Base-by-base conservation (phyloP, 2,113 vertebrate genomes). In the Notechis scutatus region DNA sequence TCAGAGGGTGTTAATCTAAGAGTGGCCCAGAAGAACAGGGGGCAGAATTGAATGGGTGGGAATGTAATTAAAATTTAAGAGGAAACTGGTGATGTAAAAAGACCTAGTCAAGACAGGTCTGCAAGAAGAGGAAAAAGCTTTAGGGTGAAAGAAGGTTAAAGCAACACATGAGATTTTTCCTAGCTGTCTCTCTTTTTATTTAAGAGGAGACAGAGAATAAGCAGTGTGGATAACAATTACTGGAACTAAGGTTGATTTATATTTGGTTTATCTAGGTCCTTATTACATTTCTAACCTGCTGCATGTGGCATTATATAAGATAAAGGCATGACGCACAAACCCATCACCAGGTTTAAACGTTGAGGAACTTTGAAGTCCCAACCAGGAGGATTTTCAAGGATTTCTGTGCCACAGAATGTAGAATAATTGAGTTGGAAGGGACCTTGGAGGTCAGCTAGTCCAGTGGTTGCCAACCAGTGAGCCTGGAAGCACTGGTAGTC, bases 1-100 rank as follows among this genome's bases (percentile, higher is more conserved):
- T 95, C 95, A 95, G 93, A 92, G 94, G 50, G 95, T 95, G 95
- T 96, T 97, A 96, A 96, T 95, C 92, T 92, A 94, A 94, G 95
- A 9, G 47, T 92, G 93, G 94, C 95, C 95, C 94, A 87, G 85
- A 95, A 93, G 96, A 96, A 96, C 93, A 94, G 93, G 93, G 89
- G 2, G 94, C 92, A 94, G 86, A 94, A 94, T 94, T 47, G 94
- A 54, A 85, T 18, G 64, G 39, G 23, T 92, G 92, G 93, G 8
- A 39, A 92, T 95, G 96, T 39, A 39, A 81, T 96, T 96, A 96
- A 96, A 95, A 94, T 92, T 94, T 57, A 91, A 93, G 92, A 94
- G 34, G 92, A 95, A 95, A 95, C 92, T 95, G 94, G 95, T 94
- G 94, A 94, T 92, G 55, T 92, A 95, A 92, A 92, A 92, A 95